These are phyloP conservation scores for Chondrosia reniformis DNA, from an alignment of 37 sponge, comb jelly and placozoan species.

Conservation along the genomic window DNA sequence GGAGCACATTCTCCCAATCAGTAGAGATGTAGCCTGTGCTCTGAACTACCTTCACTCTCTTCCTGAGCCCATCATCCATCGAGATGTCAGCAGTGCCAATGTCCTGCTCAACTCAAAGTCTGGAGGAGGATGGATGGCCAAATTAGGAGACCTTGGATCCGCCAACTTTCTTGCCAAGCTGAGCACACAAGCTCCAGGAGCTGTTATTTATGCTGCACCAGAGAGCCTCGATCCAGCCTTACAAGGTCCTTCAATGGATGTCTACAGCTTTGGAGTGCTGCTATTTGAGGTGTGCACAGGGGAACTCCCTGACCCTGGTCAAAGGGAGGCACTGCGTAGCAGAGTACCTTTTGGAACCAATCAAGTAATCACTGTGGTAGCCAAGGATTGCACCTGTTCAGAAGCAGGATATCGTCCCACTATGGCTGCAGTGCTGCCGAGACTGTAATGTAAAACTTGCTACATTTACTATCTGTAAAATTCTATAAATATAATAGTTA, in stretches of 20 bases:
- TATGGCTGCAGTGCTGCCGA: too few species aligned
- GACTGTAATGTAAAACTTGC: too few species aligned
- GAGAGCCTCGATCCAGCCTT: slow-evolving; percentile 8
- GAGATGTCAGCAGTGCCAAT: slow-evolving; percentile 68
- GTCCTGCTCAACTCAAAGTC: slow-evolving; percentile 33
- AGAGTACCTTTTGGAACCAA: too few species aligned
- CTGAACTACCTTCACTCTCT: slow-evolving; percentile 63
- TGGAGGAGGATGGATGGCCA: slow-evolving; percentile 52
- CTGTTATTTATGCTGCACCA: slow-evolving; percentile 56
- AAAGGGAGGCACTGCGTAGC: too few species aligned
- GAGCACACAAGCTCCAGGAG: slow-evolving; percentile 34
- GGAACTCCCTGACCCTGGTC: not conserved
- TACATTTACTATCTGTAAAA: too few species aligned
- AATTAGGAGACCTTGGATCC: slow-evolving; percentile 69
- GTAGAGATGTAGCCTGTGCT: slow-evolving; percentile 50
- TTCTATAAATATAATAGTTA: too few species aligned
- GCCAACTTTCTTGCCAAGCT: slow-evolving; percentile 18
- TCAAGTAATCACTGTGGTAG: too few species aligned
- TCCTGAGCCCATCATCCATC: slow-evolving; percentile 68
- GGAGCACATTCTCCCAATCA: slow-evolving; percentile 6
- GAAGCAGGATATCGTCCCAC: too few species aligned
- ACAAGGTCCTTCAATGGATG: slow-evolving; percentile 14
- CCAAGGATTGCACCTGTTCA: too few species aligned
- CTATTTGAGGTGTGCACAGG: slow-evolving; percentile 8
- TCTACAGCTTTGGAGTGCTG: slow-evolving; percentile 16